Conservation (phyloP, 2,888 invertebrate species). For the Lasioglossum leucozonium region DNA sequence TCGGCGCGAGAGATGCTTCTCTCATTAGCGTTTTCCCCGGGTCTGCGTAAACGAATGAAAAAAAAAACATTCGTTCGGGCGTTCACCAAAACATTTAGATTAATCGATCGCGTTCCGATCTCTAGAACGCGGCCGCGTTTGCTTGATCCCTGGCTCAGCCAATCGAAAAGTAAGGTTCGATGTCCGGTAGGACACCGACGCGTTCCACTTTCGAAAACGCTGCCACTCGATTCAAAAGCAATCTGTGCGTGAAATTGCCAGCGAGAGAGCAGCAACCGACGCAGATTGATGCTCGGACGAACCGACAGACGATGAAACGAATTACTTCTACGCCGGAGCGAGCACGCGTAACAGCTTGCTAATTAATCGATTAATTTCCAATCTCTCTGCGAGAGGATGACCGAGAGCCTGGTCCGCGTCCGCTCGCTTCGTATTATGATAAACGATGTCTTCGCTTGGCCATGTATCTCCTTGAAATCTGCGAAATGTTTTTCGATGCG, state of each 20-base stretch:
- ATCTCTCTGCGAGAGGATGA: slow-evolving; percentile 51
- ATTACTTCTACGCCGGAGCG: slow-evolving; percentile 59
- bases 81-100: neutral
- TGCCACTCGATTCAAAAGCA: slow-evolving; percentile 65
- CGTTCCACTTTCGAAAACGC: slow-evolving; percentile 64
- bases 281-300: slow-evolving; percentile 31
- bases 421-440: slow-evolving; percentile 40
- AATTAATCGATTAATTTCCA: slow-evolving; percentile 75
- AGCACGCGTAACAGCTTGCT: slow-evolving; percentile 66
- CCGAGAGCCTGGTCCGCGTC: slow-evolving; percentile 14
- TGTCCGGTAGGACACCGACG: slow-evolving; percentile 22
- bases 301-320: slow-evolving; percentile 60
- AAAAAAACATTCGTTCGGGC: neutral
- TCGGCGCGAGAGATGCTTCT: neutral
- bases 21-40: slow-evolving; percentile 15
- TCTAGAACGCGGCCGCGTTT: neutral
- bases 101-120: neutral
- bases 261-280: slow-evolving; percentile 35
- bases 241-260: slow-evolving; percentile 70
- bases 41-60: neutral
- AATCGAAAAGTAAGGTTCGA: neutral
- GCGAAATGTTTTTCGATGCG: neutral
- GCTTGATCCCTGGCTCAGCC: neutral
- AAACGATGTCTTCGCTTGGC: slow-evolving; percentile 16
- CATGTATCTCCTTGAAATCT: neutral